Base-by-base conservation (phyloP, 2,888 invertebrate species). In the Dioctria rufipes region DNA sequence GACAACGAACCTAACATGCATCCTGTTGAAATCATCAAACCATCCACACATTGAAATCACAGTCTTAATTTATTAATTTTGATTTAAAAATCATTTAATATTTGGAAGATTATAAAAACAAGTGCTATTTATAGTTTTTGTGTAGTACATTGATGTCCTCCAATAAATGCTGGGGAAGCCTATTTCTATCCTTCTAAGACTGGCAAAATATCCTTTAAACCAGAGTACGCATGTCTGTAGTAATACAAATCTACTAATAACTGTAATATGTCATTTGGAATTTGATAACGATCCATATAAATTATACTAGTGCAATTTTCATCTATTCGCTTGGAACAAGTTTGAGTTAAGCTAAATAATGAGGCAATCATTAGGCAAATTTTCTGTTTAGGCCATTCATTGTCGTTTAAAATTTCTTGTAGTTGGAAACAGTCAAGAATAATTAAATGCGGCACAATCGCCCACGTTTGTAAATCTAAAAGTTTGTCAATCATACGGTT, bases 241-340 rank as follows among this genome's bases (percentile, higher is more conserved):
- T 60, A 75, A 60, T 60, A 75, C 13, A 75, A 61, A 61, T 75
- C 75, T 6, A 61, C 49, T 3, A 75, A 8, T 6, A 75, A 39
- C 9, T 75, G 58, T 25, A 13, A 6, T 4, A 75, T n/a, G 4
- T 3, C 61, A n/a, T 9, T 60, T 11, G 61, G 37, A 3, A 9
- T 13, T 4, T 9, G 5, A 43, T 43, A n/a, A 8, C 8, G 3
- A 6, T 43, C 43, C 4, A 75, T 40, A 6, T n/a, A 43, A 40
- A 42, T 3, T 5, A 75, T 39, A 42, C 60, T 43, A 13, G 6
- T 5, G 43, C 75, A 75, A 13, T 42, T n/a, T 11, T 8, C 61
- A 2, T 46, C 11, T 11, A 75, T 2, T n/a, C 61, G 60, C n/a
- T 25, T 61, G n/a, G 42, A 60, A 4, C 6, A 37, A 5, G 9